A percentile compares a stretch with the other conserved stretches of the same genome.
phyloP scores from a whole-genome alignment of 1,140 invertebrate species.

The Drosophila equinoxialis region DNA sequence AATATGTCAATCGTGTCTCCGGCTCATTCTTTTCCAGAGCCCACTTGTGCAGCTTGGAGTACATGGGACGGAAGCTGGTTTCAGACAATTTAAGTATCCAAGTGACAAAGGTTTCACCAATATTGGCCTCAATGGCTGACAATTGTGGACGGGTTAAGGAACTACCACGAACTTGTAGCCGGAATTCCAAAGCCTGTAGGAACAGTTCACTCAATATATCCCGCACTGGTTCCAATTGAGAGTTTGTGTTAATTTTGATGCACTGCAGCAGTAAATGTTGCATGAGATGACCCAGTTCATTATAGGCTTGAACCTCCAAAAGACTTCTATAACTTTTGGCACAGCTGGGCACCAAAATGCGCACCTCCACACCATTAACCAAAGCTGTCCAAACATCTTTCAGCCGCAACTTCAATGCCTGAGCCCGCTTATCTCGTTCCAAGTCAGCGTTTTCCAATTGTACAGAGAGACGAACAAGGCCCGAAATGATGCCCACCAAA shows the following conservation, averaged over 20 bases:
- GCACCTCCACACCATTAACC: slow-evolving; percentile 87
- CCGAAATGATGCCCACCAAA: slow-evolving; percentile 88
- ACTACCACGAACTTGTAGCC: slow-evolving; percentile 82
- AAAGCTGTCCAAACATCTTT: slow-evolving; percentile 87
- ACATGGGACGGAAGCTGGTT: slow-evolving; percentile 92
- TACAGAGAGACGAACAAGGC: slow-evolving; percentile 82
- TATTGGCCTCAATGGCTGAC: slow-evolving; percentile 86
- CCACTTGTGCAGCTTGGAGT: slow-evolving; percentile 94
- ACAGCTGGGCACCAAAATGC: slow-evolving; percentile 91
- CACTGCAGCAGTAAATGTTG: slow-evolving; percentile 87
- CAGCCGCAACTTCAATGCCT: slow-evolving; percentile 85
- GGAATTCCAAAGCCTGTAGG: slow-evolving; percentile 89
- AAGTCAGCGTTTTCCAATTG: slow-evolving; percentile 55
- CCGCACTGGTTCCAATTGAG: slow-evolving; percentile 87
- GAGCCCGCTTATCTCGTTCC: slow-evolving; percentile 83
- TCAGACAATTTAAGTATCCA: slow-evolving; percentile 95
- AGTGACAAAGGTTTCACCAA: slow-evolving; percentile 89
- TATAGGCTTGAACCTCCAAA: slow-evolving; percentile 85
- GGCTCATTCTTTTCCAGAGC: slow-evolving; percentile 85
- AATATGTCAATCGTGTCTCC: slow-evolving; percentile 82
- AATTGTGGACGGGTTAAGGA: slow-evolving; percentile 54
- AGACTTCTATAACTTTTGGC: slow-evolving; percentile 87
- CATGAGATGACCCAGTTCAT: slow-evolving; percentile 89
- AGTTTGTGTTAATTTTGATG: slow-evolving; percentile 85
- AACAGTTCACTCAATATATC: slow-evolving; percentile 89